Percentiles rank a stretch among this genome's conserved stretches.
Evolutionary conservation across 2,113 vertebrate genomes (phyloP).

Genomic region (Tapirus terrestris): DNA sequence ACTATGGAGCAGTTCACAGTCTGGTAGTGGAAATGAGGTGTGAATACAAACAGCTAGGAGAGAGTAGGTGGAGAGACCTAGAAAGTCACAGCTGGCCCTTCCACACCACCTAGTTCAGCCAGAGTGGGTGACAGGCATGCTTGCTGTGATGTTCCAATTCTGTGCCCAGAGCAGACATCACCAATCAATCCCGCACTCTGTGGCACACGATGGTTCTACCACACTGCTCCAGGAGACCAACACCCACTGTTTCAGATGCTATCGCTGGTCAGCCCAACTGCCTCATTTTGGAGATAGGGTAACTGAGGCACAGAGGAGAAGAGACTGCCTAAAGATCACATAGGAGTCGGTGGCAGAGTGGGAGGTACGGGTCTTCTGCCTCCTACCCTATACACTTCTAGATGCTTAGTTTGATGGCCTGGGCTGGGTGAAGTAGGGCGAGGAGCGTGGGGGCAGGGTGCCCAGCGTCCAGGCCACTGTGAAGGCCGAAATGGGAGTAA

Average conservation of each 20-base stretch:
- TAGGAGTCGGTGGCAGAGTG: background rate
- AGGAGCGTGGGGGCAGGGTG: background rate
- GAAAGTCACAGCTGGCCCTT: background rate
- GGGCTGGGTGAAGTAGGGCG: background rate
- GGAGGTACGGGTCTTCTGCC: background rate
- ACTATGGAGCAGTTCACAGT: background rate
- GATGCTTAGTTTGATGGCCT: background rate
- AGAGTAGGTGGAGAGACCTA: background rate
- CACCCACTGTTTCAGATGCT: background rate
- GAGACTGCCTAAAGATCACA: background rate
- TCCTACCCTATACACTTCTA: background rate
- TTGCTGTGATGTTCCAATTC: background rate
- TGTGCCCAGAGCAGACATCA: slow-evolving; percentile 42
- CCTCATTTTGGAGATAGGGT: background rate
- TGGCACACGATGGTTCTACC: background rate
- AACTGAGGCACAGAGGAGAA: background rate
- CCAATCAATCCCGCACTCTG: background rate
- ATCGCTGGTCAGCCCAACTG: background rate
- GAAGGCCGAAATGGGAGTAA: background rate
- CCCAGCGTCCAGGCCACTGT: background rate
- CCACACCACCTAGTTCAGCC: background rate
- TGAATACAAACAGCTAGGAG: background rate
- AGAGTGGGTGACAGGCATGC: background rate
- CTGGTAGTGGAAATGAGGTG: background rate
- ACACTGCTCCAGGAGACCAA: background rate